phyloP scores from a whole-genome alignment of 2,113 vertebrate species.

The Clarias batrachus region DNA sequence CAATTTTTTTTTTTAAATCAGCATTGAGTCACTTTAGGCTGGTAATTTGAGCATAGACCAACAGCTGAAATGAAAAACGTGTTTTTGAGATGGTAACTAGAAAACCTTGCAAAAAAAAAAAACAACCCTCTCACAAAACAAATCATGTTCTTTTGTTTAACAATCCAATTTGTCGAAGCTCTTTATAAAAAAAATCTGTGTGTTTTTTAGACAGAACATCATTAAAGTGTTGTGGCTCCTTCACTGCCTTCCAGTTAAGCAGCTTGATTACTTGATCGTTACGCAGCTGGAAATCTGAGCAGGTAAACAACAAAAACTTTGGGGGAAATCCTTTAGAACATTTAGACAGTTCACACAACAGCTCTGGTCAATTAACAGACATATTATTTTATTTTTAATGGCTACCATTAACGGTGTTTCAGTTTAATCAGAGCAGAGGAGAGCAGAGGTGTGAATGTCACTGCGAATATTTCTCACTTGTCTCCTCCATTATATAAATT shows the following conservation, averaged over 20 bases:
- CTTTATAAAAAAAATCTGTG: neutral
- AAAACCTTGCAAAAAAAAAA: conserved; percentile 40
- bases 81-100: conserved; percentile 25
- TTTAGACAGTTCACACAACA: neutral
- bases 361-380: neutral
- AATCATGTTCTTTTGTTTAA: conserved; percentile 14
- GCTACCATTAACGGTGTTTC: neutral
- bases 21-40: too few relatives aligned
- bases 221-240: neutral
- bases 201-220: conserved; percentile 11
- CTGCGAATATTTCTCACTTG: neutral
- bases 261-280: neutral
- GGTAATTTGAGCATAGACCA: too few relatives aligned
- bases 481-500: neutral
- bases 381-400: neutral
- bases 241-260: conserved; percentile 5
- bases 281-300: conserved; percentile 4
- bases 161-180: conserved; percentile 24
- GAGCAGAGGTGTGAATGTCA: neutral
- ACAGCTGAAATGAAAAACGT: neutral
- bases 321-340: neutral
- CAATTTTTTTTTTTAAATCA: too few relatives aligned
- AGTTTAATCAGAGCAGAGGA: neutral
- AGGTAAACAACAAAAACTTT: conserved; percentile 1
- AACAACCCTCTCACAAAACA: conserved; percentile 15